Percentiles rank a stretch among this genome's conserved stretches.
These are phyloP conservation scores for Alloscopus bannaensis DNA, from an alignment of 2,888 invertebrate genomes.

Conservation along the genomic window DNA sequence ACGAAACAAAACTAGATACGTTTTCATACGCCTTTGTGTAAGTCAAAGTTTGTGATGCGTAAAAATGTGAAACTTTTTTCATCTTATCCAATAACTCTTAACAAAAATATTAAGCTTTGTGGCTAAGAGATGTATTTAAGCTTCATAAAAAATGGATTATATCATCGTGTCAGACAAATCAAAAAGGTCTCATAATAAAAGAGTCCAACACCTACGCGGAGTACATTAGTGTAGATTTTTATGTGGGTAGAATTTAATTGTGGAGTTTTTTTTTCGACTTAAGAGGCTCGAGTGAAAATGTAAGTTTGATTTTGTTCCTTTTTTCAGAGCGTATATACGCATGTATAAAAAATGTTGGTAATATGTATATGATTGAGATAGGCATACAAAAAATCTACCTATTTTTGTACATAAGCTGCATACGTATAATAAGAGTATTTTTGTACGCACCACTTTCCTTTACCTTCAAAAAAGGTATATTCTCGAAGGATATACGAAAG, in stretches of 20 bases:
- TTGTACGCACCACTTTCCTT: constrained; percentile 21
- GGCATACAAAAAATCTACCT: background rate
- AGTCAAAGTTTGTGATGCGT: constrained; percentile 41
- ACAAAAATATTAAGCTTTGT: no score
- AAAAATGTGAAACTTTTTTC: constrained; percentile 61
- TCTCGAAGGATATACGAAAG: no score
- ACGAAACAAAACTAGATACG: no score
- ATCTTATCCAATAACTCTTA: constrained; percentile 40
- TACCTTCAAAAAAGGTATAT: background rate
- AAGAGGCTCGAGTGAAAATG: constrained; percentile 24
- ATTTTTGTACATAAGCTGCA: background rate
- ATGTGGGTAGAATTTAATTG: no score
- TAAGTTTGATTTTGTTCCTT: background rate
- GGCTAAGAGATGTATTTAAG: no score
- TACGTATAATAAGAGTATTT: background rate
- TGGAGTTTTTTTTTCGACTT: no score
- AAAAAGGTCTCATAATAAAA: no score
- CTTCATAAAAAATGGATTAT: no score
- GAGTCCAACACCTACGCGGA: no score
- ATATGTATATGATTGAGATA: background rate
- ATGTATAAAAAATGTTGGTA: background rate
- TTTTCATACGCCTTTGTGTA: no score
- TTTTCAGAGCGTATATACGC: background rate
- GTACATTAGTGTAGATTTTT: no score
- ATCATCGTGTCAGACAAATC: no score